Percentiles rank a stretch among this genome's conserved stretches.
These are phyloP conservation scores for Machaerirhynchus nigripectus DNA, from an alignment of 2,113 vertebrate species.

Conservation along the genomic window DNA sequence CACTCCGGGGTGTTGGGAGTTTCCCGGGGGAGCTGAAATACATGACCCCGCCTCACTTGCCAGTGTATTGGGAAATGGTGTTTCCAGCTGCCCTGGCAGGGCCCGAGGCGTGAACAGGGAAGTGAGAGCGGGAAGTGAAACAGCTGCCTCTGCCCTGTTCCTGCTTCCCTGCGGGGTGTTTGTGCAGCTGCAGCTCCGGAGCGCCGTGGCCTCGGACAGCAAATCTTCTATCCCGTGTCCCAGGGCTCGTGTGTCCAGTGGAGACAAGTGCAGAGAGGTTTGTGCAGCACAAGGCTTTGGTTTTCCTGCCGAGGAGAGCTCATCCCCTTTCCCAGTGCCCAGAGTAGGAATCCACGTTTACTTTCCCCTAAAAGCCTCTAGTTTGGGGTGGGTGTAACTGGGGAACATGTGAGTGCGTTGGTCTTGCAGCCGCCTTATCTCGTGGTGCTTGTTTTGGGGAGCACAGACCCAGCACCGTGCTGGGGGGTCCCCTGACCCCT, in stretches of 20 bases:
- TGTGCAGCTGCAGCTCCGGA: not conserved
- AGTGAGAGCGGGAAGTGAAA: conserved; percentile 16
- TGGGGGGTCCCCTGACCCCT: rapidly evolving
- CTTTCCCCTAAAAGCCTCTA: not conserved
- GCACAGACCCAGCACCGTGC: not conserved
- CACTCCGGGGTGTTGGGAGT: not conserved
- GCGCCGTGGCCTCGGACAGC: not conserved
- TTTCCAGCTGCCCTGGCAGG: not conserved
- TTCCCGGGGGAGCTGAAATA: not conserved
- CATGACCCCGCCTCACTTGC: rapidly evolving
- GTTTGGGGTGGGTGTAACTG: not conserved
- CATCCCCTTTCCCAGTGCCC: rapidly evolving
- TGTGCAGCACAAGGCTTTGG: not conserved
- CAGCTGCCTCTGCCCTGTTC: not conserved
- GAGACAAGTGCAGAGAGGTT: not conserved
- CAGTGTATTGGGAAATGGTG: not conserved
- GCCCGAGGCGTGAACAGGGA: not conserved
- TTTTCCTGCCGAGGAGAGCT: not conserved
- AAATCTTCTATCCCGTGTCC: rapidly evolving
- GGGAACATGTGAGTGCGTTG: rapidly evolving
- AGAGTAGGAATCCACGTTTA: rapidly evolving
- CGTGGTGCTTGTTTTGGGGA: not conserved
- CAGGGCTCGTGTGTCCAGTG: rapidly evolving
- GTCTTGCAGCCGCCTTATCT: not conserved
- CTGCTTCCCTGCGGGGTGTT: not conserved